Percentiles rank a stretch among this genome's conserved stretches.
Evolutionary conservation across 2,797 vertebrate genomes (phyloP).

Genomic region (Anguilla pacifica): DNA sequence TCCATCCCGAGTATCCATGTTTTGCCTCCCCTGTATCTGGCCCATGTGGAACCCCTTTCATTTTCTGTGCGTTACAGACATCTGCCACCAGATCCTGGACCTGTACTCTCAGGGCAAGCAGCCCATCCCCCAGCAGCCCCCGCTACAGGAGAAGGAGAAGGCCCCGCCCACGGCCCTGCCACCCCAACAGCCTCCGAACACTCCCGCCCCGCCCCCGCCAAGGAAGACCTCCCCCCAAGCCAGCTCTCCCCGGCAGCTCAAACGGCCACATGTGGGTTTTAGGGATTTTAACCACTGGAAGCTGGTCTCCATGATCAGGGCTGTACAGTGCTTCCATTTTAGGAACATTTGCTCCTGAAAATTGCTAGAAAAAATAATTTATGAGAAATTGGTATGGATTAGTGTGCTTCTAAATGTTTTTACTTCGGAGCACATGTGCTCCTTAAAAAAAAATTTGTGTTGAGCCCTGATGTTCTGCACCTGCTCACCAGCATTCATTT

Average conservation of each 20-base stretch:
- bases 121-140: constrained; percentile 90
- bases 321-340: not conserved
- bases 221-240: constrained; percentile 92
- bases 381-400: not conserved
- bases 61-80: constrained; percentile 71
- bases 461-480: not conserved
- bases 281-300: not conserved
- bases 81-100: constrained; percentile 98
- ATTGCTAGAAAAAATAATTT: not conserved
- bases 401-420: not conserved
- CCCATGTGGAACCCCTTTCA: not conserved
- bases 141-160: constrained; percentile 78
- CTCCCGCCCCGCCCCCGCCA: constrained; percentile 72
- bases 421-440: no score
- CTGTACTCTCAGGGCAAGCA: constrained; percentile 97
- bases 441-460: not conserved
- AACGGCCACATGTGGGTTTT: constrained; percentile 85
- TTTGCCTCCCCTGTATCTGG: not conserved
- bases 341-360: not conserved
- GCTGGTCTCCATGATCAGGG: not conserved
- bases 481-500: not conserved
- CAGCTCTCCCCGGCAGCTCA: constrained; percentile 87
- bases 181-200: constrained; percentile 35
- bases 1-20: not conserved
- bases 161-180: constrained; percentile 54